Evolutionary conservation across 2,797 vertebrate genomes (phyloP).

Genomic region (Pantherophis alleghaniensis): DNA sequence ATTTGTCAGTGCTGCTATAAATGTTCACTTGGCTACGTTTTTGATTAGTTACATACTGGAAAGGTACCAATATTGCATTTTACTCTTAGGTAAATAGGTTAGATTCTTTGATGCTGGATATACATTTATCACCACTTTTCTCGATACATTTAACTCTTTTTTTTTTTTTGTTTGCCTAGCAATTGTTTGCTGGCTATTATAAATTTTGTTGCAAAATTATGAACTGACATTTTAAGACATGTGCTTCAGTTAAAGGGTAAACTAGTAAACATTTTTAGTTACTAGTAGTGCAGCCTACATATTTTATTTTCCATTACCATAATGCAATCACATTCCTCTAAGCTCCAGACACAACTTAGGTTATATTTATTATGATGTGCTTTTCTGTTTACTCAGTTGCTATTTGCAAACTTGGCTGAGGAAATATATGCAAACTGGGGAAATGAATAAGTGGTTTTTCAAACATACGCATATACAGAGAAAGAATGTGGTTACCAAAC

Average conservation of each 20-base stretch:
- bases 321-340: constrained; percentile 56
- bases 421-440: constrained; percentile 28
- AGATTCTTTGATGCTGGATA: background rate
- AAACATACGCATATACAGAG: constrained; percentile 22
- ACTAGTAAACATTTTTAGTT: constrained; percentile 50
- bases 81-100: background rate
- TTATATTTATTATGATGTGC: constrained; percentile 55
- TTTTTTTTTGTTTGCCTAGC: background rate
- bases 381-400: constrained; percentile 52
- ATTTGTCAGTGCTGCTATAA: background rate
- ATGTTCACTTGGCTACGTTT: background rate
- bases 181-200: background rate
- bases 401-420: constrained; percentile 33
- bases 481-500: constrained; percentile 42
- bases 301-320: constrained; percentile 51
- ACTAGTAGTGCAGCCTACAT: constrained; percentile 48
- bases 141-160: background rate
- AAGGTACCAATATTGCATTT: background rate
- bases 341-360: constrained; percentile 42
- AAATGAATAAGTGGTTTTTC: constrained; percentile 9
- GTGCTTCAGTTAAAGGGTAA: constrained; percentile 48
- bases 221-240: constrained; percentile 41
- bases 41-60: background rate
- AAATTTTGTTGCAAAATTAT: constrained; percentile 27
- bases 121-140: background rate